Conservation (phyloP, 2,797 vertebrate genomes). For the Hydrolagus colliei region DNA sequence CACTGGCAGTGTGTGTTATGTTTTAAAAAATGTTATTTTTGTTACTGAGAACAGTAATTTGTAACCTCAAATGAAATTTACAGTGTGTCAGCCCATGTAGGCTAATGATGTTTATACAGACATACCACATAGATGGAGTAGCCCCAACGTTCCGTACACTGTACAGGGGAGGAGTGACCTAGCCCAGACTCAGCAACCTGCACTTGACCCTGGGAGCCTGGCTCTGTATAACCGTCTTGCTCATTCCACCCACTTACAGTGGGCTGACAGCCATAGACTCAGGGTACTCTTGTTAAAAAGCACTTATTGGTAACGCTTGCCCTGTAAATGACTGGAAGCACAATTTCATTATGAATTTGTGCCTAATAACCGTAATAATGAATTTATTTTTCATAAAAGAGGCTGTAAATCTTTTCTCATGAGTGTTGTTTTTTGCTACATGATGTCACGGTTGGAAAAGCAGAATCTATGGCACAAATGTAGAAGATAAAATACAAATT, state of each 20-base stretch:
- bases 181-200: conserved; percentile 56
- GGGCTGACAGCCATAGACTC: conserved; percentile 50
- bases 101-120: conserved; percentile 76
- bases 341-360: not conserved
- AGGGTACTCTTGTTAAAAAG: conserved; percentile 50
- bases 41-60: conserved; percentile 57
- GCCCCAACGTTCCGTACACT: conserved; percentile 50
- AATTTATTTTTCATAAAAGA: too few species aligned
- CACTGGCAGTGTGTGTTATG: conserved; percentile 40
- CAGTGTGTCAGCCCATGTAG: conserved; percentile 54
- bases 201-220: conserved; percentile 62
- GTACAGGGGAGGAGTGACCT: conserved; percentile 50
- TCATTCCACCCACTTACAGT: conserved; percentile 54
- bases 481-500: not conserved
- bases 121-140: conserved; percentile 60
- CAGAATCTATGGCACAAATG: not conserved
- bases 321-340: conserved; percentile 35
- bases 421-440: not conserved
- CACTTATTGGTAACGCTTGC: conserved; percentile 46
- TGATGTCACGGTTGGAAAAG: not conserved
- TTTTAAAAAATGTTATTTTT: conserved; percentile 53
- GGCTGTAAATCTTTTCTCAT: not conserved
- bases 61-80: conserved; percentile 65
- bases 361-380: conserved; percentile 2
- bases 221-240: conserved; percentile 45